These are phyloP conservation scores for Malthinus flaveolus DNA, from an alignment of 2,888 invertebrate species.

Conservation along the genomic window DNA sequence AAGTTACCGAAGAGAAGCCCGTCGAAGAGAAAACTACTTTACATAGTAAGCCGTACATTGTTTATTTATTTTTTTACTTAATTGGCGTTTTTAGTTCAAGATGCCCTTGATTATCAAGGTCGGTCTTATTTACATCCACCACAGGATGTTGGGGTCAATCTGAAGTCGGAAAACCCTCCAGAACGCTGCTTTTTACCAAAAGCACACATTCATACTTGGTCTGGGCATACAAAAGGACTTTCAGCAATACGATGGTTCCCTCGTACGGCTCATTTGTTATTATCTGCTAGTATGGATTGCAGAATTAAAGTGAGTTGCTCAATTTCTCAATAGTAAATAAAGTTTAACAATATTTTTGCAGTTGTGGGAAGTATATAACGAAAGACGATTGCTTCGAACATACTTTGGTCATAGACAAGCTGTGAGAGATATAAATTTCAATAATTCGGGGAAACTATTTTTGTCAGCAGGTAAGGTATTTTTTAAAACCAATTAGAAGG, in stretches of 20 bases:
- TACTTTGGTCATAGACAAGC: slow-evolving; percentile 97
- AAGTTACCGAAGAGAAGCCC: slow-evolving; percentile 86
- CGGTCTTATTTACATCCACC: slow-evolving; percentile 92
- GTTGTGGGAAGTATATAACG: slow-evolving; percentile 98
- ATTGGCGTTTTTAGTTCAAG: slow-evolving; percentile 70
- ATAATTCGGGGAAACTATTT: slow-evolving; percentile 90
- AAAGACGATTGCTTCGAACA: slow-evolving; percentile 88
- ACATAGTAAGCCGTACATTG: slow-evolving; percentile 68
- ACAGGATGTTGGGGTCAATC: slow-evolving; percentile 88
- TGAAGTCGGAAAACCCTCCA: slow-evolving; percentile 85
- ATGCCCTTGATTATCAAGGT: slow-evolving; percentile 94
- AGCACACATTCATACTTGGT: slow-evolving; percentile 94
- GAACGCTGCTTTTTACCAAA: slow-evolving; percentile 96
- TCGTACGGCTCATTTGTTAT: slow-evolving; percentile 86
- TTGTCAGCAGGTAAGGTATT: slow-evolving; percentile 80
- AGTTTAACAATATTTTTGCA: slow-evolving; percentile 47
- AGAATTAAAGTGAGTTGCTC: slow-evolving; percentile 75
- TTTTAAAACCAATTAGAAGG: too few relatives aligned
- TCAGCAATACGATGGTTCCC: slow-evolving; percentile 96
- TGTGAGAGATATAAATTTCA: slow-evolving; percentile 94
- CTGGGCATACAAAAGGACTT: slow-evolving; percentile 96
- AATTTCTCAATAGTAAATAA: not conserved
- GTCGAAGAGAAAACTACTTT: slow-evolving; percentile 94
- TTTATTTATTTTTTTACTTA: too few relatives aligned
- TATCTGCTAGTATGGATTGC: slow-evolving; percentile 97